A percentile compares a stretch with the other conserved stretches of the same genome.
Evolutionary conservation across 64 coral and sea anemone species (phyloP).

Genomic region (Exaiptasia diaphana): DNA sequence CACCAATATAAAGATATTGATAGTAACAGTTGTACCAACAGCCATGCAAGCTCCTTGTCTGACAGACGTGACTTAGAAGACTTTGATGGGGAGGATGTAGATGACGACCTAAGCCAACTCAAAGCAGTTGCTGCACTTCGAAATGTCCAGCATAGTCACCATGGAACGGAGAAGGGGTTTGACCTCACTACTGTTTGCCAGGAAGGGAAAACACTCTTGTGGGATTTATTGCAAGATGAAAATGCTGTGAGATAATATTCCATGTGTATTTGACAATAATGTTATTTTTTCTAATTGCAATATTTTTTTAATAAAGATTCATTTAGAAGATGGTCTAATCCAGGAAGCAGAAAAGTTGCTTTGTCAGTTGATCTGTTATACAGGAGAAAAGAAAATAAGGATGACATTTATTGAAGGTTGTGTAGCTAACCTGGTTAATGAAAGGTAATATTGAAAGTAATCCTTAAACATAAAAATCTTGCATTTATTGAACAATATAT

Average conservation of each 20-base stretch:
- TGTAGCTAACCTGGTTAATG: constrained; percentile 80
- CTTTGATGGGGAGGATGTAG: constrained; percentile 81
- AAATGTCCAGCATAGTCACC: constrained; percentile 52
- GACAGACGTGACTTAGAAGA: constrained; percentile 77
- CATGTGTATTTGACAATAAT: neutral
- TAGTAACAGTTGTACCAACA: constrained; percentile 89
- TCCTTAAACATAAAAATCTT: no score
- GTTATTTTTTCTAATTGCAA: neutral
- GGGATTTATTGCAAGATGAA: constrained; percentile 96
- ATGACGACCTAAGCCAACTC: constrained; percentile 76
- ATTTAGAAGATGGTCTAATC: constrained; percentile 86
- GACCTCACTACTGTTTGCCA: constrained; percentile 89
- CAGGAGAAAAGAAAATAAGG: constrained; percentile 92
- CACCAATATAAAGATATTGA: constrained; percentile 71
- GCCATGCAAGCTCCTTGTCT: constrained; percentile 88
- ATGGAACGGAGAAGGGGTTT: constrained; percentile 64
- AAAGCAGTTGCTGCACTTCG: constrained; percentile 78
- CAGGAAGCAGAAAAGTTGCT: constrained; percentile 93
- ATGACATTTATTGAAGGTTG: constrained; percentile 97
- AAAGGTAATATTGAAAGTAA: constrained; percentile 63
- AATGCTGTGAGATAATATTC: constrained; percentile 81
- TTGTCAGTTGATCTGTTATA: constrained; percentile 95
- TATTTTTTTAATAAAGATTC: constrained; percentile 46
- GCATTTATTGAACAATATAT: no score
- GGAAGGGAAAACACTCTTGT: constrained; percentile 85